Base-by-base conservation (phyloP, 2,113 vertebrate genomes). In the Dissostichus mawsoni region DNA sequence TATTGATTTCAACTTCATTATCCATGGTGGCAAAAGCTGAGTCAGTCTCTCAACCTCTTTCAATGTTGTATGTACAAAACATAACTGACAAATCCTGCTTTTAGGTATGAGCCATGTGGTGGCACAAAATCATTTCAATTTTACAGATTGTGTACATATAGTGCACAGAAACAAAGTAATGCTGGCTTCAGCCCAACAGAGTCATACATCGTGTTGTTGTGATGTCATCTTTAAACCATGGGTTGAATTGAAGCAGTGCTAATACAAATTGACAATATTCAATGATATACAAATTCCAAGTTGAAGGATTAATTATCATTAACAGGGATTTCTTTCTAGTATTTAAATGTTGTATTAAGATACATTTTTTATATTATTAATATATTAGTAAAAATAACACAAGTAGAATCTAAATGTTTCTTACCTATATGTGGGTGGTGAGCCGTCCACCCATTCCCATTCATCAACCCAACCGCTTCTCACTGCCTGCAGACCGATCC, bases 401-500 rank as follows among this genome's bases (percentile, higher is more conserved):
- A 41, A 56, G 16, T 2, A 29, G 3, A 33, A 9, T 33, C 33
- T 33, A 33, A 48, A 3, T 25, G 18, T 45, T 36, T 9, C 64
- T 84, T 44, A 85, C 79, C 0, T 0, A 12, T 41, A 63, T 3
- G 0, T 0, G 14, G 2, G 1, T 2, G 0, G 0, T 13, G 69
- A 67, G 23, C 3, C 12, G 13, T 89, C 66, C 36, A 72, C 45
- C 8, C 10, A 51, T 16, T 2, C 1, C 3, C 7, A 23, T 12
- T 0, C 0, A 0, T 0, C 0, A 0, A 0, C 0, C 74, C 16
- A 41, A 0, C 0, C 0, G 11, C 3, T 36, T 36, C 0, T 9
- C 16, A 48, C 8, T 2, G 3, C 0, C 23, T 59, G 8, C 64
- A 90, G 64, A 51, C 88, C 80, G 11, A 87, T 83, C 88, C 88